phyloP scores from a whole-genome alignment of 2,888 invertebrate species.

The Sarcophaga variegata region DNA sequence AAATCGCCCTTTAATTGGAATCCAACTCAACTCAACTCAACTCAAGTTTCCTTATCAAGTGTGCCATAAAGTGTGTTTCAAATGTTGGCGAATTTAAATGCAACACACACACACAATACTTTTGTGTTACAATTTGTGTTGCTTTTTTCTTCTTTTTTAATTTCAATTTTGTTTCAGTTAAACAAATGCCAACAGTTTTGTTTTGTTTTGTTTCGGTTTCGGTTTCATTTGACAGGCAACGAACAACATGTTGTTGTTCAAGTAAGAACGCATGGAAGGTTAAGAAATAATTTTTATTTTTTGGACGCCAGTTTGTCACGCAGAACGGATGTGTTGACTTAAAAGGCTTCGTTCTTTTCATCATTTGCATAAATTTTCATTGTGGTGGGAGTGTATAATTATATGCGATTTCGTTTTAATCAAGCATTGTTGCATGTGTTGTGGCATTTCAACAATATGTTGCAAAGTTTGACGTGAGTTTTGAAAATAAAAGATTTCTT shows the following conservation, averaged over 20 bases:
- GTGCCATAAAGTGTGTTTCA: conserved; percentile 1
- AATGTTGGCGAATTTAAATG: conserved; percentile 14
- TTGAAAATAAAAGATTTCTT: background rate
- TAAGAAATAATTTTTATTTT: background rate
- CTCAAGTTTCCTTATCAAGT: background rate
- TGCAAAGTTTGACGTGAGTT: background rate
- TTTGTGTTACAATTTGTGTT: background rate
- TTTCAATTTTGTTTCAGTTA: background rate
- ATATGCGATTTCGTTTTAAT: conserved; percentile 10
- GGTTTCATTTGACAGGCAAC: background rate
- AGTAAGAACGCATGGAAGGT: background rate
- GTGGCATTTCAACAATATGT: background rate
- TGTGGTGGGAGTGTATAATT: background rate
- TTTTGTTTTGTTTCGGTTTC: background rate
- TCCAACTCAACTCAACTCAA: background rate
- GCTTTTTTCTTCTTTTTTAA: too few relatives aligned
- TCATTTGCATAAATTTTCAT: background rate
- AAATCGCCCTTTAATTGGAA: conserved; percentile 54
- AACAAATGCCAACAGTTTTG: background rate
- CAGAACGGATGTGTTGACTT: conserved; percentile 54
- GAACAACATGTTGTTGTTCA: conserved; percentile 26
- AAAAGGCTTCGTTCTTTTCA: conserved; percentile 22
- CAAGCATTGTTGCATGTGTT: background rate
- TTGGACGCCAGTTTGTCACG: conserved; percentile 56
- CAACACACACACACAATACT: background rate